Conservation (phyloP, 2,797 vertebrate species). For the Percopsis omiscomaycus region DNA sequence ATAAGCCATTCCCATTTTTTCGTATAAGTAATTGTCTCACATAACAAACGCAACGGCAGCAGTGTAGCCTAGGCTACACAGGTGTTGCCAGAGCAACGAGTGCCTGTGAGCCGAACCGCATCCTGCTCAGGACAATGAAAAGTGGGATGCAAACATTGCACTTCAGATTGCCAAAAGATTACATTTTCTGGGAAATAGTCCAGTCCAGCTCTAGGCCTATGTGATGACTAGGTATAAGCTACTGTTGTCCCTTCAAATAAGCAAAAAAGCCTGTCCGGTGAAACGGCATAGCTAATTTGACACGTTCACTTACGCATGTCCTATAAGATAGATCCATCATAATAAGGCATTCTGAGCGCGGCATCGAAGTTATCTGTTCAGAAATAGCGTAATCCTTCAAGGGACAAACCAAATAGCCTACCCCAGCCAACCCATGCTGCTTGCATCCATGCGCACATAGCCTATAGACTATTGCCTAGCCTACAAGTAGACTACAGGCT, state of each 20-base stretch:
- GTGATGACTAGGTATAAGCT: neutral
- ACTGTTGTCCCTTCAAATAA: neutral
- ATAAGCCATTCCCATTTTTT: neutral
- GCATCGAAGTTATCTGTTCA: slow-evolving; percentile 18
- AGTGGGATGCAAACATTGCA: slow-evolving; percentile 48
- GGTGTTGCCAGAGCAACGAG: slow-evolving; percentile 83
- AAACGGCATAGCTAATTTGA: slow-evolving; percentile 22
- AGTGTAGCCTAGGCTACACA: slow-evolving; percentile 66
- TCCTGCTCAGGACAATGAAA: slow-evolving; percentile 78
- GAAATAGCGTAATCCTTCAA: slow-evolving; percentile 6
- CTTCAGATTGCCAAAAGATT: slow-evolving; percentile 13
- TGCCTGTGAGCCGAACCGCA: slow-evolving; percentile 71
- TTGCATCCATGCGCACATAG: slow-evolving; percentile 50
- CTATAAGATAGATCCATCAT: slow-evolving; percentile 26
- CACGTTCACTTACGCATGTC: slow-evolving; percentile 39
- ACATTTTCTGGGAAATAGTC: neutral
- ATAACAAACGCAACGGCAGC: slow-evolving; percentile 58
- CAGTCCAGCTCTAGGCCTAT: neutral
- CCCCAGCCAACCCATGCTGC: slow-evolving; percentile 49
- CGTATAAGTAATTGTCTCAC: slow-evolving; percentile 1
- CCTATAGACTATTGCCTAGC: too few relatives aligned
- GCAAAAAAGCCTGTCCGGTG: neutral
- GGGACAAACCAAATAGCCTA: slow-evolving; percentile 28
- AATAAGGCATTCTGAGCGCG: slow-evolving; percentile 26
- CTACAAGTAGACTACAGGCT: too few relatives aligned